Percentiles rank a stretch among this genome's conserved stretches.
These are phyloP conservation scores for Gopherus evgoodei DNA, from an alignment of 2,113 vertebrate species.

Conservation along the genomic window DNA sequence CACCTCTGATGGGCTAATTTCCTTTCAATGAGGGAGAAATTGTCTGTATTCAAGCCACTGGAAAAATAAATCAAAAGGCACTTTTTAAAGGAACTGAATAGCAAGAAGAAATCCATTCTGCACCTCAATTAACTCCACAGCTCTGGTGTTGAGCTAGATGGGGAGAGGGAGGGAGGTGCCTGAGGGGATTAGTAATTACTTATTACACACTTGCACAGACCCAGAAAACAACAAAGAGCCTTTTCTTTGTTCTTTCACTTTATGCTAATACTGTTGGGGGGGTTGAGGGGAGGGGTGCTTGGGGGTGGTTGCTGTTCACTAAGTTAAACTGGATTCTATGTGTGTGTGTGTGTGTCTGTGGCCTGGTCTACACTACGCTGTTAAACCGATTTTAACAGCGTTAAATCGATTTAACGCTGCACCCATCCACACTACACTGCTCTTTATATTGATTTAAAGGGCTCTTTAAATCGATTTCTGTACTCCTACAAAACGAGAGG, in stretches of 20 bases:
- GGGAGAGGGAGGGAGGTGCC: background rate
- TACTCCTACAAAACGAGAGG: no score
- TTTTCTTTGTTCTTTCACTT: background rate
- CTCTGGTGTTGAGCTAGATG: background rate
- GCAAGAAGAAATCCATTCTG: background rate
- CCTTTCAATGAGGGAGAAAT: background rate
- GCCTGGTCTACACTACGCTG: no score
- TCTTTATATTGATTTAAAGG: no score
- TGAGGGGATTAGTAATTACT: background rate
- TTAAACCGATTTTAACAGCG: no score
- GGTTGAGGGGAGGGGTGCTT: background rate
- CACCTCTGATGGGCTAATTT: background rate
- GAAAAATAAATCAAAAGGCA: background rate
- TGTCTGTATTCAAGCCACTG: background rate
- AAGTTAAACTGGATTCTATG: fast-evolving
- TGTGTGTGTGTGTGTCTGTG: fast-evolving
- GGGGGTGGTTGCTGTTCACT: background rate
- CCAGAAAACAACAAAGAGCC: background rate
- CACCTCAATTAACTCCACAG: background rate
- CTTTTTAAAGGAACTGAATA: background rate
- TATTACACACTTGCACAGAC: background rate
- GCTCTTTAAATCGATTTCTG: no score
- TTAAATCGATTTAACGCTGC: no score
- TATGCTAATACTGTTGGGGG: background rate
- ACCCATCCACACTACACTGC: no score